Conservation (phyloP, 2,888 invertebrate species). For the Rhyacophila evoluta region DNA sequence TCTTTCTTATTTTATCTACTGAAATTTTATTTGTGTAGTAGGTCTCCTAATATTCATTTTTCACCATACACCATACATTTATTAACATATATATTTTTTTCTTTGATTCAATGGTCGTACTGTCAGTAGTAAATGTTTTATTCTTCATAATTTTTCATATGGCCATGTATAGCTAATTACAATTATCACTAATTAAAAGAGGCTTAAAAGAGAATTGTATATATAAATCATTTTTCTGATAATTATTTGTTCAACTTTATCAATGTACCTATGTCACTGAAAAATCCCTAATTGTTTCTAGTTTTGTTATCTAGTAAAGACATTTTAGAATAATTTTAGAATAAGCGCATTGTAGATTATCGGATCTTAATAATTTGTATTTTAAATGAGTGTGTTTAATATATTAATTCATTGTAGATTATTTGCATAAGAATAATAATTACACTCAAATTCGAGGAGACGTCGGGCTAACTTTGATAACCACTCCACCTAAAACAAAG, state of each 20-base stretch:
- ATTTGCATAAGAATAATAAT: constrained; percentile 25
- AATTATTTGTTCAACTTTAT: background rate
- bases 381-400: constrained; percentile 28
- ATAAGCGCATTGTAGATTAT: constrained; percentile 31
- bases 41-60: background rate
- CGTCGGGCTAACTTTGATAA: background rate
- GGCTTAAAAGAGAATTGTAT: constrained; percentile 31
- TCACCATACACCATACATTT: background rate
- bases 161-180: constrained; percentile 2
- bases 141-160: background rate
- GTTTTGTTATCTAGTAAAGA: constrained; percentile 31
- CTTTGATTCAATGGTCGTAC: background rate
- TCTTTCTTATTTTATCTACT: background rate
- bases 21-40: background rate
- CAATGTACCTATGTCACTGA: constrained; percentile 14
- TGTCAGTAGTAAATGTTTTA: background rate
- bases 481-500: background rate
- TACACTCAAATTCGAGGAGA: background rate
- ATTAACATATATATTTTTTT: background rate
- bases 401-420: constrained; percentile 31
- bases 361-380: constrained; percentile 17
- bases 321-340: constrained; percentile 36
- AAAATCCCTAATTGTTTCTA: constrained; percentile 21
- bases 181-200: constrained; percentile 32
- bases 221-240: constrained; percentile 9